Evolutionary conservation across 30 jellyfish, hydroid and myxozoan species (phyloP).

Genomic region (Hydractinia symbiolongicarpus): DNA sequence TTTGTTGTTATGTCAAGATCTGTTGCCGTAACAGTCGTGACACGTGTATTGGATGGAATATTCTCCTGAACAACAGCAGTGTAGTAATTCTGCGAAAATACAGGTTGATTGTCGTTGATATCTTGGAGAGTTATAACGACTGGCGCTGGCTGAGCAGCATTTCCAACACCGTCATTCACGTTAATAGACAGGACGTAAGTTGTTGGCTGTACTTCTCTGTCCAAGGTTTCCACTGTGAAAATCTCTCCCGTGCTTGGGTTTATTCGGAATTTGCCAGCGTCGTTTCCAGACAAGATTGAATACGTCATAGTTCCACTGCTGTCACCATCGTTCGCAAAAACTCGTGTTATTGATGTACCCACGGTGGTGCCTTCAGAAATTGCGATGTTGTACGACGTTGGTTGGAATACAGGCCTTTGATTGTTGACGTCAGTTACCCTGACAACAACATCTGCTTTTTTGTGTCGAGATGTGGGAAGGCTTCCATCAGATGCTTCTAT

Average conservation of each 20-base stretch:
- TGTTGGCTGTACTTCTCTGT: constrained; percentile 54
- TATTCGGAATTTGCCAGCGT: constrained; percentile 41
- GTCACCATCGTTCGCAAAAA: constrained; percentile 71
- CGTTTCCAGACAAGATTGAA: constrained; percentile 50
- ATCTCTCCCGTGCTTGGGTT: constrained; percentile 66
- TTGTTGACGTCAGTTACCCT: constrained; percentile 25
- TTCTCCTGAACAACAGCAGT: constrained; percentile 21
- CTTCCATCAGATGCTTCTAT: constrained; percentile 28
- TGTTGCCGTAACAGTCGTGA: constrained; percentile 35
- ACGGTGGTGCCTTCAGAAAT: constrained; percentile 46
- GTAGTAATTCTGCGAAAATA: constrained; percentile 21
- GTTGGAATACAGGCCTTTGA: constrained; percentile 9
- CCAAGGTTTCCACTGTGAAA: constrained; percentile 42
- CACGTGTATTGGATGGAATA: constrained; percentile 3
- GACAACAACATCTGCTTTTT: constrained; percentile 19
- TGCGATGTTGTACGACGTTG: not conserved
- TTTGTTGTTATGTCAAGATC: constrained; percentile 35
- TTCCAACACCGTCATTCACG: constrained; percentile 52
- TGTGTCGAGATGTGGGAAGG: constrained; percentile 12
- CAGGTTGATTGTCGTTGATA: constrained; percentile 34
- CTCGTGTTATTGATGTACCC: constrained; percentile 47
- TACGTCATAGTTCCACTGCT: constrained; percentile 61
- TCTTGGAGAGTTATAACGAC: not conserved
- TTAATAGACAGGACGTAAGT: constrained; percentile 36
- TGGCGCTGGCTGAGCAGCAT: constrained; percentile 6